These are phyloP conservation scores for Porites cylindrica DNA, from an alignment of 92 coral and sea anemone species.

Conservation along the genomic window DNA sequence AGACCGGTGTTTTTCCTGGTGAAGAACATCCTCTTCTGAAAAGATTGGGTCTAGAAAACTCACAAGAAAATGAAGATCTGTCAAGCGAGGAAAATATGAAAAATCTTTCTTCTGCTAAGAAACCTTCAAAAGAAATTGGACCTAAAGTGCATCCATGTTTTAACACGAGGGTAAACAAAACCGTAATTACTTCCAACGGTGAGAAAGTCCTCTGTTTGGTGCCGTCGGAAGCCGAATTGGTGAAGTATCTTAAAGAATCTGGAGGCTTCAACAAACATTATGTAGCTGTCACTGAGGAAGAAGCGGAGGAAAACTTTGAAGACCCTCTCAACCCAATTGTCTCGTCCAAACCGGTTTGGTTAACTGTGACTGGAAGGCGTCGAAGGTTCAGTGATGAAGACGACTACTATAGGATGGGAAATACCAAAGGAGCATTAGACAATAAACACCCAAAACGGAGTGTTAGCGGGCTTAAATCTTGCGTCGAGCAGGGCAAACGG, in stretches of 20 bases:
- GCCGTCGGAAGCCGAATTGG: constrained; percentile 15
- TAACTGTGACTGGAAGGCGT: constrained; percentile 15
- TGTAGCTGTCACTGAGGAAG: constrained; percentile 7
- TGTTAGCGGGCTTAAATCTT: not conserved
- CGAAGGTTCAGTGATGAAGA: not conserved
- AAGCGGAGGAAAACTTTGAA: constrained; percentile 7
- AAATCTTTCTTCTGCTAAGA: not conserved
- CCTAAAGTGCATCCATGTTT: constrained; percentile 26
- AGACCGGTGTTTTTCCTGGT: not conserved
- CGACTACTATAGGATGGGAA: not conserved
- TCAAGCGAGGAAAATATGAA: not conserved
- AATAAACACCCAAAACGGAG: not conserved
- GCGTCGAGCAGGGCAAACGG: not conserved
- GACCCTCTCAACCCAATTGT: constrained; percentile 21
- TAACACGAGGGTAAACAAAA: constrained; percentile 25
- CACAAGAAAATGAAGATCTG: not conserved
- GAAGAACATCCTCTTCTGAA: not conserved
- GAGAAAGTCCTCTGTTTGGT: constrained; percentile 47
- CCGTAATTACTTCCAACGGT: constrained; percentile 19
- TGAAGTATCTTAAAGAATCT: not conserved
- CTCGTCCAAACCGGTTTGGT: not conserved
- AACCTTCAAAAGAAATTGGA: not conserved
- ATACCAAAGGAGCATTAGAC: not conserved
- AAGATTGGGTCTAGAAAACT: not conserved
- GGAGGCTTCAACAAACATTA: constrained; percentile 43